phyloP scores from a whole-genome alignment of 2,888 invertebrate species.

The Incurvaria masculella region DNA sequence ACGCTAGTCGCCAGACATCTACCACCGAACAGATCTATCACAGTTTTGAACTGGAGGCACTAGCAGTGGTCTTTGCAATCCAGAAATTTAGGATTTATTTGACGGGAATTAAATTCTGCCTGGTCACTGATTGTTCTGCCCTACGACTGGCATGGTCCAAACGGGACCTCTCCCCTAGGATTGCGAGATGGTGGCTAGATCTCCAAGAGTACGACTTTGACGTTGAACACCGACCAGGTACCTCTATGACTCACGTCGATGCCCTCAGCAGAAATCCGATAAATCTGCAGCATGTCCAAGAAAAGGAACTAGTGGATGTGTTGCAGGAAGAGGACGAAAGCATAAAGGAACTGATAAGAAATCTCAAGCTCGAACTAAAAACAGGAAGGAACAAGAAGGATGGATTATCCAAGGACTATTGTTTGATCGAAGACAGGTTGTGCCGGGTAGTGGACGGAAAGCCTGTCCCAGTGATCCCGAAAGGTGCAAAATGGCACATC shows the following conservation, averaged over 20 bases:
- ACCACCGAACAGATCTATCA: constrained; percentile 11
- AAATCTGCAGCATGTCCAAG: too few species aligned
- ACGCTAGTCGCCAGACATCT: constrained; percentile 16
- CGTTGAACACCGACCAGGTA: constrained; percentile 20
- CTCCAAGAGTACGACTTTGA: constrained; percentile 22
- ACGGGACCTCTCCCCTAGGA: constrained; percentile 20
- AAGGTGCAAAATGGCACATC: neutral
- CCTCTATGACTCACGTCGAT: too few species aligned
- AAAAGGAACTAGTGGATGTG: too few species aligned
- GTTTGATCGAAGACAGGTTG: too few species aligned
- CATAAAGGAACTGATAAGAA: too few species aligned
- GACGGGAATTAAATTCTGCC: neutral
- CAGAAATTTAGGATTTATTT: constrained; percentile 1
- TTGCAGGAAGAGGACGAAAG: too few species aligned
- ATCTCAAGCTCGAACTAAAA: too few species aligned
- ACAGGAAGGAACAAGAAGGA: too few species aligned
- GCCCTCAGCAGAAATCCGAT: too few species aligned
- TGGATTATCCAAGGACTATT: too few species aligned
- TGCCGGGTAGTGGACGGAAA: too few species aligned
- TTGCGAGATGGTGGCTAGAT: constrained; percentile 24
- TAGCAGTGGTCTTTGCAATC: neutral
- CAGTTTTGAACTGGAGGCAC: constrained; percentile 13
- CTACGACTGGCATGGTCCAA: constrained; percentile 20
- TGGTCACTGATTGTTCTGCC: constrained; percentile 20
- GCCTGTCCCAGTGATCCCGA: neutral